Evolutionary conservation across 2,797 vertebrate species (phyloP).

Genomic region (Cynopterus sphinx): DNA sequence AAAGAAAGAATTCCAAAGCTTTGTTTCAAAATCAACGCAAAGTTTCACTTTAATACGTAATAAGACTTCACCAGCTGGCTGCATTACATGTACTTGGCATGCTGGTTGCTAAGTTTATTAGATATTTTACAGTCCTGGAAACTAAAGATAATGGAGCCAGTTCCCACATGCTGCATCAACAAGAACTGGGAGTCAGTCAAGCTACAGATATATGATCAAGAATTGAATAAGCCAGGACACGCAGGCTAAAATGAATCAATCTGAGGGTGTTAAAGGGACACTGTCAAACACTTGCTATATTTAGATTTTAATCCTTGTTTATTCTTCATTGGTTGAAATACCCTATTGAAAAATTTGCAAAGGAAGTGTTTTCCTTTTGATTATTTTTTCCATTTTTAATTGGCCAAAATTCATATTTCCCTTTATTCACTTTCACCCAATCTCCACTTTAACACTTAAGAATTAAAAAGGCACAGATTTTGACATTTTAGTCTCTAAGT

Average conservation of each 20-base stretch:
- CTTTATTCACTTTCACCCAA: not conserved
- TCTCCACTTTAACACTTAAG: not conserved
- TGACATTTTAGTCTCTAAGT: not conserved
- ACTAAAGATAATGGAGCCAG: constrained; percentile 77
- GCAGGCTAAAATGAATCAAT: constrained; percentile 71
- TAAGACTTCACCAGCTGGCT: constrained; percentile 79
- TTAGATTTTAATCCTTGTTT: constrained; percentile 67
- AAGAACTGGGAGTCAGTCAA: constrained; percentile 69
- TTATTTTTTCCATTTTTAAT: not conserved
- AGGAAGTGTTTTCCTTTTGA: not conserved
- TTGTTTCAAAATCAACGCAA: constrained; percentile 77
- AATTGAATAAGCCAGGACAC: constrained; percentile 60
- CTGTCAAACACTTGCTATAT: not conserved
- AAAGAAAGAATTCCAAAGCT: constrained; percentile 56
- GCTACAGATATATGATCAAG: constrained; percentile 68
- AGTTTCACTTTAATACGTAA: constrained; percentile 74
- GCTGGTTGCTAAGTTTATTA: constrained; percentile 80
- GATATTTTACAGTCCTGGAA: constrained; percentile 81
- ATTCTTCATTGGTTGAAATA: constrained; percentile 46
- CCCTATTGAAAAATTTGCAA: not conserved
- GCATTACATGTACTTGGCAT: constrained; percentile 66
- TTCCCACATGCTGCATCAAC: constrained; percentile 76
- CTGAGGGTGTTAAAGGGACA: constrained; percentile 69
- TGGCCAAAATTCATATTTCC: not conserved
- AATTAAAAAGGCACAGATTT: not conserved